A percentile compares a stretch with the other conserved stretches of the same genome.
These are phyloP conservation scores for Syrrhaptes paradoxus DNA, from an alignment of 2,113 vertebrate genomes.

Conservation along the genomic window DNA sequence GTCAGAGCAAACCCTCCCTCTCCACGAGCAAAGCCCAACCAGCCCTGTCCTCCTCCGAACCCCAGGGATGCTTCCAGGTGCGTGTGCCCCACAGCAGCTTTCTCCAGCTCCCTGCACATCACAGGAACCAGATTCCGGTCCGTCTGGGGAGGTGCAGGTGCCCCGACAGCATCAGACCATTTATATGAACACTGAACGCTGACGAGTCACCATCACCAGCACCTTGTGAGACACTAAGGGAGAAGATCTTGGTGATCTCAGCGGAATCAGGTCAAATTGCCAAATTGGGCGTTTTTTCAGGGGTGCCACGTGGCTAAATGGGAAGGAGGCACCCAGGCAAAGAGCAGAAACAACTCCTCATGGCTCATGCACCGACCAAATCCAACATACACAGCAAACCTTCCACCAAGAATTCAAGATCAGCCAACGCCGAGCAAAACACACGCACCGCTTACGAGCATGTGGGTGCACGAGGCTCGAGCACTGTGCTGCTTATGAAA, in stretches of 20 bases:
- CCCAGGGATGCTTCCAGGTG: background rate
- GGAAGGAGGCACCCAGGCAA: background rate
- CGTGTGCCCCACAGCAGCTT: background rate
- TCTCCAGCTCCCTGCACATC: background rate
- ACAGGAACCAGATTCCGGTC: background rate
- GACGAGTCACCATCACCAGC: background rate
- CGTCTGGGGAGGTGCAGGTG: background rate
- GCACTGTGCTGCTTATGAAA: background rate
- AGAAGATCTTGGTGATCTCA: background rate
- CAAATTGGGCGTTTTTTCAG: background rate
- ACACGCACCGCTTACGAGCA: background rate
- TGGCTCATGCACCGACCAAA: background rate
- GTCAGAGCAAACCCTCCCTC: background rate
- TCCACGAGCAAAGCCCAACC: background rate
- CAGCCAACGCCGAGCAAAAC: background rate
- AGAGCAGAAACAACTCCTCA: background rate
- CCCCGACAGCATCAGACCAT: fast-evolving
- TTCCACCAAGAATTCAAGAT: background rate
- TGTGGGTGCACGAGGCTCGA: background rate
- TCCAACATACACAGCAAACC: background rate
- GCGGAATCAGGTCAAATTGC: background rate
- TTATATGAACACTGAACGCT: no score
- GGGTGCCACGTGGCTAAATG: fast-evolving
- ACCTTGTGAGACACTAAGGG: background rate
- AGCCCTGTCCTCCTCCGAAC: background rate